A percentile compares a stretch with the other conserved stretches of the same genome.
Conservation (phyloP, 1,140 invertebrate genomes). For the Limonius californicus region DNA sequence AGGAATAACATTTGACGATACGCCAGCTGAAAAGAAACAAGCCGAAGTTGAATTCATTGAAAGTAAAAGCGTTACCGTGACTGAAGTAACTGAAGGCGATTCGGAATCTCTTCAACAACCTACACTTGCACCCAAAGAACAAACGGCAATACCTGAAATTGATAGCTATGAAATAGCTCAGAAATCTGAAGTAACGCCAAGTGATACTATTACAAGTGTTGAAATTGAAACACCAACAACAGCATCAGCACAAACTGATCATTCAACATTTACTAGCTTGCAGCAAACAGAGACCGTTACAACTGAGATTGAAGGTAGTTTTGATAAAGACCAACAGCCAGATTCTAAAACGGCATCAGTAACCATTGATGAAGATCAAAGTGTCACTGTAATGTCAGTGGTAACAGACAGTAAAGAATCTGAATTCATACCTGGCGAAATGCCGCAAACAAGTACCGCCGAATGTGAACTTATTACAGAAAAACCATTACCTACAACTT, state of each 20-base stretch:
- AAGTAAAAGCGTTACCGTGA: slow-evolving; percentile 46
- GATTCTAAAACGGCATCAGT: slow-evolving; percentile 33
- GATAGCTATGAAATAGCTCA: slow-evolving; percentile 29
- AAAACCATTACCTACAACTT: slow-evolving; percentile 40
- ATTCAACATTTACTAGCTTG: slow-evolving; percentile 35
- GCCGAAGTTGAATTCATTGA: slow-evolving; percentile 49
- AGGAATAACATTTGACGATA: slow-evolving; percentile 37
- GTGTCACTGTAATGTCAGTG: slow-evolving; percentile 37
- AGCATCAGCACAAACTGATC: slow-evolving; percentile 30
- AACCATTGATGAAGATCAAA: slow-evolving; percentile 35
- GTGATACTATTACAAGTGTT: slow-evolving; percentile 29
- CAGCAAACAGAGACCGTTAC: slow-evolving; percentile 36
- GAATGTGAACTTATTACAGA: slow-evolving; percentile 17
- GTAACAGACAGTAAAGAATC: slow-evolving; percentile 40
- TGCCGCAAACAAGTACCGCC: slow-evolving; percentile 27
- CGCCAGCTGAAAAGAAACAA: slow-evolving; percentile 39
- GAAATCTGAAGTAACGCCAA: slow-evolving; percentile 31
- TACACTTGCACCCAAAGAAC: slow-evolving; percentile 20
- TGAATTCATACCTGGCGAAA: slow-evolving; percentile 28
- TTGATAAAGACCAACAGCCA: background rate
- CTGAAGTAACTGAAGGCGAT: slow-evolving; percentile 42
- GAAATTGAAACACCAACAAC: slow-evolving; percentile 24
- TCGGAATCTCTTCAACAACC: slow-evolving; percentile 41
- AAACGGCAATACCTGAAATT: slow-evolving; percentile 28
- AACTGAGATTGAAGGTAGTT: slow-evolving; percentile 41